Percentiles rank a stretch among this genome's conserved stretches.
These are phyloP conservation scores for Nothoprocta pentlandii DNA, from an alignment of 2,113 vertebrate genomes.

Conservation along the genomic window DNA sequence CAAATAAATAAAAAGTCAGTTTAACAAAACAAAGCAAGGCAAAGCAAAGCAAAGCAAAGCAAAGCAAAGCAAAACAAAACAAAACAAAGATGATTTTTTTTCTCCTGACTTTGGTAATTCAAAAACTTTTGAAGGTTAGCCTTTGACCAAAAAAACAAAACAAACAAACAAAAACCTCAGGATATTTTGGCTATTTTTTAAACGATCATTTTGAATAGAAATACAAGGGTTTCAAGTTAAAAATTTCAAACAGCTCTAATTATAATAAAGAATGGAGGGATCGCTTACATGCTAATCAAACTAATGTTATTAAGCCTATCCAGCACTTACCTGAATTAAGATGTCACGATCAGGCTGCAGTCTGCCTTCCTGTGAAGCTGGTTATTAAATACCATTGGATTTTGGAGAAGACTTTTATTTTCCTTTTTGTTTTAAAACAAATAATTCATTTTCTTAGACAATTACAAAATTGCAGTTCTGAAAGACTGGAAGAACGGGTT, in stretches of 20 bases:
- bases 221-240: background rate
- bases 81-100: background rate
- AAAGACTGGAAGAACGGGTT: constrained; percentile 32
- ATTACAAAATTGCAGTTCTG: constrained; percentile 23
- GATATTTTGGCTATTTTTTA: background rate
- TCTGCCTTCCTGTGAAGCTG: background rate
- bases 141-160: background rate
- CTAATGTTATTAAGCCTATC: background rate
- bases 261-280: background rate
- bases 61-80: background rate
- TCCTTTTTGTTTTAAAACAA: constrained; percentile 40
- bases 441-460: constrained; percentile 31
- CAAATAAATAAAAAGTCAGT: background rate
- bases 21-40: background rate
- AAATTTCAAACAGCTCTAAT: background rate
- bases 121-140: background rate
- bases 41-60: too few relatives aligned
- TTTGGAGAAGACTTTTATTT: background rate
- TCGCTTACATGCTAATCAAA: background rate
- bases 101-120: background rate
- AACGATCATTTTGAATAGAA: background rate
- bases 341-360: background rate
- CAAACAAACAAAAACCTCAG: background rate
- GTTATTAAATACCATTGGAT: constrained; percentile 35
- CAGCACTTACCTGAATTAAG: background rate